Conservation (phyloP, 2,113 vertebrate species). For the Microcebus griseorufus region DNA sequence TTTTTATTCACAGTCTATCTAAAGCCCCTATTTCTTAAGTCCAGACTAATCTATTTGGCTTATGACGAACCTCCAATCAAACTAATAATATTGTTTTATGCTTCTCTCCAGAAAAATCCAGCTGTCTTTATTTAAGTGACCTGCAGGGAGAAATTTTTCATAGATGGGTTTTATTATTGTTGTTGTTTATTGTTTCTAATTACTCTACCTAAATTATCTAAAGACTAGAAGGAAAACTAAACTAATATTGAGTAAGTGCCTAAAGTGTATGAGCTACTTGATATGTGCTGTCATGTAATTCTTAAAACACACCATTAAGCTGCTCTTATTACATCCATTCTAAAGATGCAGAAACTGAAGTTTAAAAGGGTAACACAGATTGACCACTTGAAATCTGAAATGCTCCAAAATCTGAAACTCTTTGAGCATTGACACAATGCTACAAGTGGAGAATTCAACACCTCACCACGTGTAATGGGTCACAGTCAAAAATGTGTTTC, state of each 20-base stretch:
- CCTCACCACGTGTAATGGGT: background rate
- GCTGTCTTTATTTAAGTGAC: background rate
- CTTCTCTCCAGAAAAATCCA: background rate
- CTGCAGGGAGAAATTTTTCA: background rate
- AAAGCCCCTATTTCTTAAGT: background rate
- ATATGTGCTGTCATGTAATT: background rate
- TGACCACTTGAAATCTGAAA: background rate
- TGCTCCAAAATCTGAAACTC: background rate
- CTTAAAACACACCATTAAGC: background rate
- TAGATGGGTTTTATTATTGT: background rate
- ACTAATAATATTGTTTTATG: background rate
- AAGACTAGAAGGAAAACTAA: constrained; percentile 24
- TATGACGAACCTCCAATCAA: background rate
- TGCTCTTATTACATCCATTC: background rate
- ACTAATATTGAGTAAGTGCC: background rate
- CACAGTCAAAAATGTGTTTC: background rate
- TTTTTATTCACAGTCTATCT: background rate
- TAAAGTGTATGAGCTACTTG: background rate
- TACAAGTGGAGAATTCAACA: background rate
- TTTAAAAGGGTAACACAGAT: background rate
- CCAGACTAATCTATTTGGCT: background rate
- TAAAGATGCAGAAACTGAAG: background rate
- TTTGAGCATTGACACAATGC: background rate
- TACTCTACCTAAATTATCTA: background rate
- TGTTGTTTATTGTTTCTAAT: background rate